Evolutionary conservation across 2,113 vertebrate species (phyloP).

Genomic region (Vidua macroura): DNA sequence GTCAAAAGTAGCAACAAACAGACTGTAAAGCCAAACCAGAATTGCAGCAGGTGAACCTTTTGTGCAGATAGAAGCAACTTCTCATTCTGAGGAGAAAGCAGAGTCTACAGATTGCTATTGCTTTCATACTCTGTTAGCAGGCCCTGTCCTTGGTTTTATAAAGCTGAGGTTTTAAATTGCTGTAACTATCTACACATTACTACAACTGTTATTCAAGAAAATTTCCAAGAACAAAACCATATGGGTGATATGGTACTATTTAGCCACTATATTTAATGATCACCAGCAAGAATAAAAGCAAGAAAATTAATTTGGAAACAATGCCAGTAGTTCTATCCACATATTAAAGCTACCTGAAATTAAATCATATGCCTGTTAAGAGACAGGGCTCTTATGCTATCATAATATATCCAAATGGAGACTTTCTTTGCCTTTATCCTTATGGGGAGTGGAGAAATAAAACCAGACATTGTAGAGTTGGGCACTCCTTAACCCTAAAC

Average conservation of each 20-base stretch:
- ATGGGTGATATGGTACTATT: neutral
- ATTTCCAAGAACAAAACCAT: neutral
- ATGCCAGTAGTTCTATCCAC: neutral
- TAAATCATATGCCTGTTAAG: neutral
- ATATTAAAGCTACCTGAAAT: neutral
- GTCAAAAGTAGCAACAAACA: neutral
- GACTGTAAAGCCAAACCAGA: neutral
- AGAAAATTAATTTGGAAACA: neutral
- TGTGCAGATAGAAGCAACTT: neutral
- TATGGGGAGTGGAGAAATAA: neutral
- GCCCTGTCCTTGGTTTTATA: neutral
- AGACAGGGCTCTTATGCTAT: neutral
- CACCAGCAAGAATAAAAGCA: neutral
- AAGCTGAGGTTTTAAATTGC: neutral
- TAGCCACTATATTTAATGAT: neutral
- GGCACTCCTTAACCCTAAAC: neutral
- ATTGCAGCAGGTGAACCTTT: neutral
- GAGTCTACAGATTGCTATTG: neutral
- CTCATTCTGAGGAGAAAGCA: neutral
- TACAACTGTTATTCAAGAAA: neutral
- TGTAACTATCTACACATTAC: neutral
- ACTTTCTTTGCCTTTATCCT: neutral
- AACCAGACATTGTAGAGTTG: rapidly evolving
- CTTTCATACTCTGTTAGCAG: neutral
- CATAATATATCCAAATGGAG: neutral